These are phyloP conservation scores for Pholis gunnellus DNA, from an alignment of 2,113 vertebrate species.

Conservation along the genomic window DNA sequence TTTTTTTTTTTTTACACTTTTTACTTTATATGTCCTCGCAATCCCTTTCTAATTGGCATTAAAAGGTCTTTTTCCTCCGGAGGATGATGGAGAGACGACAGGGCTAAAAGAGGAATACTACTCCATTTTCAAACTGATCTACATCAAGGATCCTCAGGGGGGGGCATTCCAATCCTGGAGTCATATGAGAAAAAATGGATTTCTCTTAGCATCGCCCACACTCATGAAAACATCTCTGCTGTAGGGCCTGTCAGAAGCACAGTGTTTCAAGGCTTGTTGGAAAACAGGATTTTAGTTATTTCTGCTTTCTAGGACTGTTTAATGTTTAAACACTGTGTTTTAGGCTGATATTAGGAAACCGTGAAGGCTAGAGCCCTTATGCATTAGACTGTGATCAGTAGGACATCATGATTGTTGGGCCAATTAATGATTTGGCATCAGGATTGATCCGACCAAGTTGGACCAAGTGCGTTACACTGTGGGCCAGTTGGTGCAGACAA, in stretches of 20 bases:
- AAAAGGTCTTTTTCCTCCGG: slow-evolving; percentile 23
- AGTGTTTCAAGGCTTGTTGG: slow-evolving; percentile 21
- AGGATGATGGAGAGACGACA: slow-evolving; percentile 31
- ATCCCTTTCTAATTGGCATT: slow-evolving; percentile 38
- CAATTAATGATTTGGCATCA: neutral
- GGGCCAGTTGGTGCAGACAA: neutral
- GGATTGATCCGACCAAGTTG: neutral
- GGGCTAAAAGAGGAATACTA: slow-evolving; percentile 40
- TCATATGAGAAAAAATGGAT: slow-evolving; percentile 63
- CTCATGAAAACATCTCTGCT: slow-evolving; percentile 47
- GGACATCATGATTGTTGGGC: neutral
- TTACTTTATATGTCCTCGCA: slow-evolving; percentile 19
- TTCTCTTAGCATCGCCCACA: slow-evolving; percentile 34
- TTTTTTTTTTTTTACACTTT: slow-evolving; percentile 9
- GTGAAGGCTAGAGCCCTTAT: neutral
- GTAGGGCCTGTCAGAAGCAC: slow-evolving; percentile 13
- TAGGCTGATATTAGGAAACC: neutral
- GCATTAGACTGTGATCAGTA: neutral
- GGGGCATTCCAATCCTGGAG: slow-evolving; percentile 47
- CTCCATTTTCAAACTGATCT: slow-evolving; percentile 54
- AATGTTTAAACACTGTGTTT: neutral
- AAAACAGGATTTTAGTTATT: slow-evolving; percentile 4
- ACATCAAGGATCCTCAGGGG: slow-evolving; percentile 25
- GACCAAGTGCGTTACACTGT: neutral
- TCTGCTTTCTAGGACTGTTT: slow-evolving; percentile 10